Conservation (phyloP, 2,797 vertebrate genomes). For the Astyanax mexicanus region DNA sequence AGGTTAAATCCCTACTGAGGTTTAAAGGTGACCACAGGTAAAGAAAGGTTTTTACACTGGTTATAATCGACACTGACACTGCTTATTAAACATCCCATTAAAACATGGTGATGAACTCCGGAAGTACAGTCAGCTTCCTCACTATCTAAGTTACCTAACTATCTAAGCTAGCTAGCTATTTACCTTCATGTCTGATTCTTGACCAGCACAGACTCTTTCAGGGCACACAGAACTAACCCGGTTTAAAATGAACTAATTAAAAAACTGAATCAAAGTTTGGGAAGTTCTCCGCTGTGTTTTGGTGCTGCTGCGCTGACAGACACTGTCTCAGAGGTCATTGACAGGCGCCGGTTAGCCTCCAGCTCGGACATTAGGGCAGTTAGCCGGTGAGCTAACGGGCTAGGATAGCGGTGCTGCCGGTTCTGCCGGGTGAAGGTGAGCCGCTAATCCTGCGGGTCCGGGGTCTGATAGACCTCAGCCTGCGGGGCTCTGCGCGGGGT, state of each 20-base stretch:
- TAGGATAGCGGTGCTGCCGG: background rate
- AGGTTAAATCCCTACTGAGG: too few species aligned
- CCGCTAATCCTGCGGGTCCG: conserved; percentile 1
- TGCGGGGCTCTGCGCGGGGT: background rate
- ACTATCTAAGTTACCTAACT: too few species aligned
- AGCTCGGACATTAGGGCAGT: conserved; percentile 65
- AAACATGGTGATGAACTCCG: too few species aligned
- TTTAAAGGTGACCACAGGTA: too few species aligned
- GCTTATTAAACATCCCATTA: too few species aligned
- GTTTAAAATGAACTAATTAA: too few species aligned
- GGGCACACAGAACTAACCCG: background rate
- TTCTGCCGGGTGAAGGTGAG: conserved; percentile 26
- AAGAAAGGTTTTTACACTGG: too few species aligned
- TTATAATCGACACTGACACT: too few species aligned
- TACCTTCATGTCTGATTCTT: background rate
- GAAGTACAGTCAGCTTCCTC: too few species aligned
- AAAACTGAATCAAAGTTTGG: background rate
- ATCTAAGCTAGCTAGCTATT: too few species aligned
- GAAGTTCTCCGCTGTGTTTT: background rate
- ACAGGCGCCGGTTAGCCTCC: conserved; percentile 41
- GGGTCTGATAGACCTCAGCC: background rate
- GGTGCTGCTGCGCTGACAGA: background rate
- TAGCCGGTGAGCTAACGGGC: conserved; percentile 59
- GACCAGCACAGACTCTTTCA: background rate
- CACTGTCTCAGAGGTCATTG: conserved; percentile 70